Evolutionary conservation across 37 sponge, comb jelly and placozoan species (phyloP).

Genomic region (Chondrosia reniformis): DNA sequence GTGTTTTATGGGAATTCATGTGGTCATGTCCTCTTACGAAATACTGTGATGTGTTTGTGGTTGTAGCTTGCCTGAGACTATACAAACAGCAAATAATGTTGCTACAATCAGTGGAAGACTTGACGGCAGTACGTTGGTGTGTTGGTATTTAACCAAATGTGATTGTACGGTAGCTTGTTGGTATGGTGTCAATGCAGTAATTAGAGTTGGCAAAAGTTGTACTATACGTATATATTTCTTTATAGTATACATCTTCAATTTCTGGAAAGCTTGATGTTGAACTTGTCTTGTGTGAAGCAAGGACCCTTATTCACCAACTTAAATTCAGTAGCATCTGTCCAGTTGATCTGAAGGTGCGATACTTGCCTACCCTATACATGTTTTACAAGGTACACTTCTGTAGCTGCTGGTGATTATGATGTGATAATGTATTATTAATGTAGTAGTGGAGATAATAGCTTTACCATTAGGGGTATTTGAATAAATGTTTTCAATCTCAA

Average conservation of each 20-base stretch:
- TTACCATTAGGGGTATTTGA: no score
- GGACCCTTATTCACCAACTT: constrained; percentile 22
- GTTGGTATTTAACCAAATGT: neutral
- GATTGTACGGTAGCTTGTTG: no score
- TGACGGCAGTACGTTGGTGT: constrained; percentile 22
- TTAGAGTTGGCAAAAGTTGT: neutral
- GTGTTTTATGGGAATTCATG: constrained; percentile 33
- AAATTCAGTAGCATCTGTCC: constrained; percentile 26
- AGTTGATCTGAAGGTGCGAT: constrained; percentile 31
- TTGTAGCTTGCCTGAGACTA: constrained; percentile 3
- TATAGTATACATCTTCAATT: constrained; percentile 13
- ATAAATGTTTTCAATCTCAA: no score
- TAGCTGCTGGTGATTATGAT: no score
- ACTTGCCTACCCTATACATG: neutral
- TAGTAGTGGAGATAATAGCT: no score
- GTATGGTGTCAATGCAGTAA: neutral
- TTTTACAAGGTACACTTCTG: no score
- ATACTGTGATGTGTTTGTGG: constrained; percentile 25
- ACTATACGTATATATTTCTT: neutral
- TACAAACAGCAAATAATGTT: neutral
- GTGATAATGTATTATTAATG: no score
- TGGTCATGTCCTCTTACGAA: constrained; percentile 24
- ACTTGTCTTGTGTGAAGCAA: constrained; percentile 4
- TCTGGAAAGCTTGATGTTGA: neutral
- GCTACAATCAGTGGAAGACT: constrained; percentile 4